phyloP scores from a whole-genome alignment of 2,797 vertebrate genomes.

The Vespertilio murinus region DNA sequence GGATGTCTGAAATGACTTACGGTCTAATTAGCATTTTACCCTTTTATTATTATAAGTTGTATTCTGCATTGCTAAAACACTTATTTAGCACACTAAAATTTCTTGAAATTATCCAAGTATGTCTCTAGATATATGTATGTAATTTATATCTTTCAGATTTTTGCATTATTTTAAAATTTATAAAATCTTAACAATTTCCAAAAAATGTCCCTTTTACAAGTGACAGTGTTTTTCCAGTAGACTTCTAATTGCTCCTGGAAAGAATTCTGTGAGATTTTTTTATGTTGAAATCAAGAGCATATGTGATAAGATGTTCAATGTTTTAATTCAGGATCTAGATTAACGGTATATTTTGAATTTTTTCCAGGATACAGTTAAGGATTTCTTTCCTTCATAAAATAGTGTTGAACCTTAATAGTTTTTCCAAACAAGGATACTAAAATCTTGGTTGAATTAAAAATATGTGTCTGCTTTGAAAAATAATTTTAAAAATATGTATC shows the following conservation, averaged over 20 bases:
- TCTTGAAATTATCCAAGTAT: slow-evolving; percentile 19
- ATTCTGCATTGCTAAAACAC: background rate
- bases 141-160: slow-evolving; percentile 22
- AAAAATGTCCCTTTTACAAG: background rate
- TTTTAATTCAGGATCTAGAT: background rate
- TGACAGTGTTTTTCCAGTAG: background rate
- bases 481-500: background rate
- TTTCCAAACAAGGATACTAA: background rate
- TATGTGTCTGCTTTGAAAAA: background rate
- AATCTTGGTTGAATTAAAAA: slow-evolving; percentile 1
- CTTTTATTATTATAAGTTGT: background rate
- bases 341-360: background rate
- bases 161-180: background rate
- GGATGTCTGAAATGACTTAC: no score
- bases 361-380: background rate
- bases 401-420: background rate
- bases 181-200: background rate
- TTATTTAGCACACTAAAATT: slow-evolving; percentile 33
- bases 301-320: background rate
- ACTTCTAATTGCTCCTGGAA: background rate
- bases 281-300: slow-evolving; percentile 23
- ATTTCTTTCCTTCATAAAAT: background rate
- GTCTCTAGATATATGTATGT: background rate
- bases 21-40: no score
- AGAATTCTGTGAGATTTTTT: background rate